Evolutionary conservation across 2,797 vertebrate species (phyloP).

Genomic region (Catostomus latipinnis): DNA sequence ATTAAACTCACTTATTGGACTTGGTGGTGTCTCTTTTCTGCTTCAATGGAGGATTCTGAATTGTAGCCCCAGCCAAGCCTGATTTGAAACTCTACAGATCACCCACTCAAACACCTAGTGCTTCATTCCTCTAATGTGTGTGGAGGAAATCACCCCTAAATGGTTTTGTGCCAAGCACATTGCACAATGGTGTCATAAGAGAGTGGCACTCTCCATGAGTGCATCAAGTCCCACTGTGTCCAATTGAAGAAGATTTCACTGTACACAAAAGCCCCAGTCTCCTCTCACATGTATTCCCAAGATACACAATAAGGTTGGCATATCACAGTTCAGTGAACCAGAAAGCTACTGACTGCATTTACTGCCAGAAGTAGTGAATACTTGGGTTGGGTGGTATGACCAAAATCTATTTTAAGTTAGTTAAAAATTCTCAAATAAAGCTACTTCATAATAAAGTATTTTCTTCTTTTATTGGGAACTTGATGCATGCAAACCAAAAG

Average conservation of each 20-base stretch:
- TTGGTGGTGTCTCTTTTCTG: not conserved
- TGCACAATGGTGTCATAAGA: conserved; percentile 20
- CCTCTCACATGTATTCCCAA: conserved; percentile 9
- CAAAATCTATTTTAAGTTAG: too few relatives aligned
- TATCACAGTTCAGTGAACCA: not conserved
- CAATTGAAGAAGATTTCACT: conserved; percentile 19
- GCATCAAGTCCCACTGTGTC: conserved; percentile 16
- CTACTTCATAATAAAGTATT: too few relatives aligned
- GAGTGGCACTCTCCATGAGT: conserved; percentile 3
- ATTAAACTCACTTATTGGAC: not conserved
- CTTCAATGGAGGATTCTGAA: not conserved
- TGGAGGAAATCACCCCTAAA: conserved; percentile 42
- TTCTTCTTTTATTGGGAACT: too few relatives aligned
- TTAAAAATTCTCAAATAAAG: too few relatives aligned
- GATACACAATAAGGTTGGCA: conserved; percentile 23
- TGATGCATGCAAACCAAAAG: too few relatives aligned
- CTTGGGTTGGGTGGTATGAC: too few relatives aligned
- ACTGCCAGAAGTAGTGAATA: too few relatives aligned
- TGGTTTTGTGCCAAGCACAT: conserved; percentile 40
- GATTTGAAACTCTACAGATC: conserved; percentile 47
- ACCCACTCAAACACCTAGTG: conserved; percentile 25
- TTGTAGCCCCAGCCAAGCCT: conserved; percentile 1
- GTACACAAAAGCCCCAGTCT: conserved; percentile 19
- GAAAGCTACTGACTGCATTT: not conserved
- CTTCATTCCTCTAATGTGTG: conserved; percentile 24